Evolutionary conservation across 2,888 invertebrate genomes (phyloP).

Genomic region (Ochlodes sylvanus): DNA sequence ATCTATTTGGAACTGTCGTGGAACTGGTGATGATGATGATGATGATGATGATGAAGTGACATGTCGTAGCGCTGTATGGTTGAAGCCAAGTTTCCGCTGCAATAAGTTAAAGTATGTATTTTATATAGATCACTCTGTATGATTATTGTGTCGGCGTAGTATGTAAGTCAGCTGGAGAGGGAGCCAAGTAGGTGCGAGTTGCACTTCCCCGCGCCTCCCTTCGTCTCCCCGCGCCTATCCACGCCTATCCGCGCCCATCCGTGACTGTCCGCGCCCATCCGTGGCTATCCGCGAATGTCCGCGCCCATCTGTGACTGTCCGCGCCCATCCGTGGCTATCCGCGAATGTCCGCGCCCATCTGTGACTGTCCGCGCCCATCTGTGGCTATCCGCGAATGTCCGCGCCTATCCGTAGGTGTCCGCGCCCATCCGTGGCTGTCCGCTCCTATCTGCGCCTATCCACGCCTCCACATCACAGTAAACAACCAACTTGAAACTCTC

Average conservation of each 20-base stretch:
- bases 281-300: not conserved
- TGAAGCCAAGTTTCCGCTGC: too few relatives aligned
- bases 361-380: not conserved
- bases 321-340: not conserved
- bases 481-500: too few relatives aligned
- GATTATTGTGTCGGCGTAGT: conserved; percentile 44
- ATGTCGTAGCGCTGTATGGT: too few relatives aligned
- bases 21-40: too few relatives aligned
- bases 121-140: conserved; percentile 31
- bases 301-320: too few relatives aligned
- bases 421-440: too few relatives aligned
- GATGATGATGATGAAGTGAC: too few relatives aligned
- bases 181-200: conserved; percentile 67
- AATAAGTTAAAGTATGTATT: conserved; percentile 38
- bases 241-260: not conserved
- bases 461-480: too few relatives aligned
- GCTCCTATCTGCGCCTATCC: not conserved
- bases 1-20: too few relatives aligned
- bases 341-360: not conserved
- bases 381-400: too few relatives aligned
- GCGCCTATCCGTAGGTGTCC: too few relatives aligned
- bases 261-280: not conserved
- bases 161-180: conserved; percentile 69
- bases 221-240: not conserved
- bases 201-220: conserved; percentile 38